Percentiles rank a stretch among this genome's conserved stretches.
Conservation (phyloP, 2,888 invertebrate species). For the Drosophila borborema region DNA sequence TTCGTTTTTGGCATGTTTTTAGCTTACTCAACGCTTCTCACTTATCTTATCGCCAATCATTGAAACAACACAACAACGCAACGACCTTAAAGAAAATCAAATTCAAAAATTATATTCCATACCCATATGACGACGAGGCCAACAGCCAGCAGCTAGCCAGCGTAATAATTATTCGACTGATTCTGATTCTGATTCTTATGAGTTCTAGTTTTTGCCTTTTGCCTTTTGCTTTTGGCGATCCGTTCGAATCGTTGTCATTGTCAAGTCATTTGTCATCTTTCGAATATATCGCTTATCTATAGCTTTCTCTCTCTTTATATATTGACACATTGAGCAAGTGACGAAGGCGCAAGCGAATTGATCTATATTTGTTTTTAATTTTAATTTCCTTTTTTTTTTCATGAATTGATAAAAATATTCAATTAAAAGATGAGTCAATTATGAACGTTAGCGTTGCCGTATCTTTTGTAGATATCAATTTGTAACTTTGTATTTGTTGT, state of each 20-base stretch:
- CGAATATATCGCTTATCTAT: slow-evolving; percentile 9
- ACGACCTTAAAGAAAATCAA: slow-evolving; percentile 56
- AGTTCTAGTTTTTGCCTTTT: background rate
- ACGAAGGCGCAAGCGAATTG: no score
- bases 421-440: slow-evolving; percentile 3
- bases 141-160: slow-evolving; percentile 6
- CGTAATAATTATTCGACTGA: background rate
- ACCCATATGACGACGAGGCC: slow-evolving; percentile 35
- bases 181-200: background rate
- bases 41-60: slow-evolving; percentile 69
- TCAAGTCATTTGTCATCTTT: slow-evolving; percentile 12
- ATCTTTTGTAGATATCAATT: background rate
- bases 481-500: no score
- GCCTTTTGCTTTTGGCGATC: background rate
- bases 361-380: background rate
- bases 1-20: slow-evolving; percentile 11
- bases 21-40: slow-evolving; percentile 33
- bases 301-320: background rate
- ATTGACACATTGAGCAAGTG: slow-evolving; percentile 3
- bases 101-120: slow-evolving; percentile 42
- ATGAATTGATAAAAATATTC: slow-evolving; percentile 1
- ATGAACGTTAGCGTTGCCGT: background rate
- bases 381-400: background rate
- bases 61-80: slow-evolving; percentile 40
- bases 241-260: slow-evolving; percentile 3